Base-by-base conservation (phyloP, 2,888 invertebrate genomes). In the Lepidochrysops patricia region DNA sequence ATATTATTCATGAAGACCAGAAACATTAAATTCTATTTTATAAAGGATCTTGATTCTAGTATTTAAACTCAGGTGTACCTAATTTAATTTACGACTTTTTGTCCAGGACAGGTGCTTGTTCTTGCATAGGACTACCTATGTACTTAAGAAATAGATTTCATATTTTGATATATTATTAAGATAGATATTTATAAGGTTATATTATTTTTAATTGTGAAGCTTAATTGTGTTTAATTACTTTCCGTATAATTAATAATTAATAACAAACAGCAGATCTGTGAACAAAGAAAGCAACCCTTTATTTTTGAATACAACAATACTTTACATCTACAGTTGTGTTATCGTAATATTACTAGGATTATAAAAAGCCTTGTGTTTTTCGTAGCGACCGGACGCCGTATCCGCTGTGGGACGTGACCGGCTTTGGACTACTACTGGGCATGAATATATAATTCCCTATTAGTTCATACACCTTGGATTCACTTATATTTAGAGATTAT, bases 361-460 rank as follows among this genome's bases (percentile, higher is more conserved):
- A 27, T 27, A 32, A 62, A 57, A 58, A 50, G n/a, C 48, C 62
- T 56, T 61, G 57, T 62, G 63, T 64, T 65, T 62, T 63, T 63
- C 60, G 58, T 60, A 57, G 61, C 66, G 69, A 81, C 85, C 86
- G 86, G 86, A 86, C 80, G 83, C 78, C 76, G 74, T 82, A 82
- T 86, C 86, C 87, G 86, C 69, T 70, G 66, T 62, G 65, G 76
- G 74, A 75, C 87, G 87, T 87, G 87, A 86, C 79, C 76, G 66
- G 78, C 68, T 75, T 80, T 70, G 70, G 74, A 74, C 66, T 64
- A 66, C 68, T 67, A 69, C 64, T 68, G 70, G 71, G 68, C 72
- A 65, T 78, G 85, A 82, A 85, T 85, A 34, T 49, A 62, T 83
- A 81, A 84, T 82, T 74, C 72, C 67, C 69, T 79, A 79, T 81